Base-by-base conservation (phyloP, 1,140 invertebrate genomes). In the Temnothorax longispinosus region DNA sequence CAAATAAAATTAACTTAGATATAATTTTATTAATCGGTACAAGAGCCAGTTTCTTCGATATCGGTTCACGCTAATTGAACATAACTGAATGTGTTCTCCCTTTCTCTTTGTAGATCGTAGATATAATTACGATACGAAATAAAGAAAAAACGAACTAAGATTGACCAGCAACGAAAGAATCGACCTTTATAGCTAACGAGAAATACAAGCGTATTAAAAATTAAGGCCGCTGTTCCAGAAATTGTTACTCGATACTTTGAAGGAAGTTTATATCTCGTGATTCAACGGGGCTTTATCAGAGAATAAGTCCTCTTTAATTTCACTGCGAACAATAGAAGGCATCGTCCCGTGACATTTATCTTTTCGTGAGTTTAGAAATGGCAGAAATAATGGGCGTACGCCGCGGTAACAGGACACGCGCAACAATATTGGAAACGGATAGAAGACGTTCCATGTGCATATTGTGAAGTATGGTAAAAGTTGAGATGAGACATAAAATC, bases 141-240 rank as follows among this genome's bases (percentile, higher is more conserved):
- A 44, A 56, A 81, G 58, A 38, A 52, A 67, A 50, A 67, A 54
- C 35, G 2, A 81, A 71, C 2, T 41, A 81, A 81, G 32, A 69
- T 81, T 71, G 35, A 27, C n/a, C 50, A 60, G 15, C 35, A 2
- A 56, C 38, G 41, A 44, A 77, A 41, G 21, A 5, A n/a, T 32
- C n/a, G 47, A 67, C 44, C 32, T 81, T 71, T 81, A 27, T 27
- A 54, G 15, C 67, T 69, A 54, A 69, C 15, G 10, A 71, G 47
- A 69, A 41, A 44, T 81, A 71, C 13, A 76, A 76, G 21, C 10
- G 41, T 80, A 41, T 54, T 69, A 41, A 81, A 81, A 56, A 69
- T 81, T 38, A 35, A 81, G 21, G 5, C 13, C 44, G 8, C 35
- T 69, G 62, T 78, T 65, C 15, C 41, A 44, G 11, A 67, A 54